These are phyloP conservation scores for Stomorhina lunata DNA, from an alignment of 2,888 invertebrate genomes.

Conservation along the genomic window DNA sequence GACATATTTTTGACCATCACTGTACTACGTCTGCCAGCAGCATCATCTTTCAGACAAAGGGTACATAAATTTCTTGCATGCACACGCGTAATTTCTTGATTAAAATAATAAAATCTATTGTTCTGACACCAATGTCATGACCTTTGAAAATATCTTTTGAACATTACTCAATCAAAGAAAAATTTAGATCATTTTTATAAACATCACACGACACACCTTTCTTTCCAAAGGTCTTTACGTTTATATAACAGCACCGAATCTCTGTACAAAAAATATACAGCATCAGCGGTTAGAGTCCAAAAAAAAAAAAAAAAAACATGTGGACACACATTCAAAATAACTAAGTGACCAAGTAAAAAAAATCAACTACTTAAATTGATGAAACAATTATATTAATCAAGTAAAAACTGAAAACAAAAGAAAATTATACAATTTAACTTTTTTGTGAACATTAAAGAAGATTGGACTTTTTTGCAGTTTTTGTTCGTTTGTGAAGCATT, in stretches of 20 bases:
- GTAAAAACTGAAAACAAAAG: neutral
- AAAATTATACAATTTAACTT: conserved; percentile 10
- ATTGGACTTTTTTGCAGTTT: neutral
- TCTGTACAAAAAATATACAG: neutral
- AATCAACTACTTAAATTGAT: conserved; percentile 18
- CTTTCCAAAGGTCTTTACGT: conserved; percentile 1
- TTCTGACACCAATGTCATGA: conserved; percentile 4
- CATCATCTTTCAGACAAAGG: neutral
- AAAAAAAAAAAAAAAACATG: too few relatives aligned
- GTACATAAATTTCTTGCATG: neutral
- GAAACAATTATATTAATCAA: conserved; percentile 26
- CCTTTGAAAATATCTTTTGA: neutral
- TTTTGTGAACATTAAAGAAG: neutral
- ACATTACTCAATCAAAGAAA: conserved; percentile 14
- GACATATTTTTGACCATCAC: neutral
- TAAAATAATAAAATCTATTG: conserved; percentile 3
- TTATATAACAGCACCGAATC: neutral
- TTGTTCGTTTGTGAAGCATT: too few relatives aligned
- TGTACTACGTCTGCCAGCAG: neutral
- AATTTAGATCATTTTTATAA: conserved; percentile 9
- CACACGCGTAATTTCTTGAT: neutral
- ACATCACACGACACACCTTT: conserved; percentile 43
- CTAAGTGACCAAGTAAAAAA: neutral
- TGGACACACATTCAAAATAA: neutral
- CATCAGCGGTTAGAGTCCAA: neutral